phyloP scores from a whole-genome alignment of 2,797 vertebrate genomes.

The Cyprinella venusta region DNA sequence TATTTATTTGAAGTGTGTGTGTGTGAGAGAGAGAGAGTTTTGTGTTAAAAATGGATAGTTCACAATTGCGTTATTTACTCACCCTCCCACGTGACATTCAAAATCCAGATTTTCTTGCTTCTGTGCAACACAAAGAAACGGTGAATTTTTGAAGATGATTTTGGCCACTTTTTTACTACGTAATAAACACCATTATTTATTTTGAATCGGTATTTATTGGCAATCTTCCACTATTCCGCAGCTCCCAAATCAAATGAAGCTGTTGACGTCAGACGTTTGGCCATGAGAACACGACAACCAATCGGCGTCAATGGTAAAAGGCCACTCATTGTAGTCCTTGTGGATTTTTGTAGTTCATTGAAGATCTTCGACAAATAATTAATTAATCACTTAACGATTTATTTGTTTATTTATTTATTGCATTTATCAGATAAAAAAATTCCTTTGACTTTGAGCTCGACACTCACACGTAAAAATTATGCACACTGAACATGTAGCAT shows the following conservation, averaged over 20 bases:
- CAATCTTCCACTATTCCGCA: neutral
- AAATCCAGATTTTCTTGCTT: neutral
- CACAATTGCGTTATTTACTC: neutral
- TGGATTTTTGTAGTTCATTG: neutral
- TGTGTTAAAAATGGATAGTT: neutral
- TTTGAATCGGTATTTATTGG: neutral
- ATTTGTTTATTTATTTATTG: neutral
- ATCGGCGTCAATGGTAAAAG: neutral
- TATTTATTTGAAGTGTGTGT: slow-evolving; percentile 5
- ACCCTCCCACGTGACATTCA: neutral
- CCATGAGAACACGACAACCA: neutral
- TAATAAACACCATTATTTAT: neutral
- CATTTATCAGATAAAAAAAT: neutral
- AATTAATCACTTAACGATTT: neutral
- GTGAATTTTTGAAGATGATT: neutral
- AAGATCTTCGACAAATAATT: neutral
- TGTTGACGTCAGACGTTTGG: neutral
- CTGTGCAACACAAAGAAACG: neutral
- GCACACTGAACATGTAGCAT: neutral
- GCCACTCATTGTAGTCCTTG: neutral
- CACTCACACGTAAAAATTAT: neutral
- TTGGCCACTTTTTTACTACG: neutral
- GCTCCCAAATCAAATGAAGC: neutral
- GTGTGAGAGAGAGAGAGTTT: too few relatives aligned
- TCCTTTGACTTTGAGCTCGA: neutral